These are phyloP conservation scores for Eupithecia subumbrata DNA, from an alignment of 2,888 invertebrate species.

Conservation along the genomic window DNA sequence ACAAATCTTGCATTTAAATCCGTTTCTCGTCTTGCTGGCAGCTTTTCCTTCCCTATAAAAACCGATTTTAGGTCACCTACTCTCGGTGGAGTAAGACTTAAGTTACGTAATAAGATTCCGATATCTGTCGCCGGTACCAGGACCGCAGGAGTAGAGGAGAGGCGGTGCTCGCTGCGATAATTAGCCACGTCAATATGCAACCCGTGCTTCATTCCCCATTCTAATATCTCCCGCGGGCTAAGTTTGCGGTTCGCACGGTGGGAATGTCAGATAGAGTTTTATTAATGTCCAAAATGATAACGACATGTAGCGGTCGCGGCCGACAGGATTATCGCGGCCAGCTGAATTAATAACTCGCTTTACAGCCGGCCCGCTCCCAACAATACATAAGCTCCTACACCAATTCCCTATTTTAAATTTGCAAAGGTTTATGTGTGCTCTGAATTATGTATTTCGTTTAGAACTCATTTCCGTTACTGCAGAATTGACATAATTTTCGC, in stretches of 20 bases:
- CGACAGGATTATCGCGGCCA: constrained; percentile 65
- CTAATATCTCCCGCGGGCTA: constrained; percentile 65
- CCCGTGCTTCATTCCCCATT: constrained; percentile 55
- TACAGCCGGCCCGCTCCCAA: constrained; percentile 54
- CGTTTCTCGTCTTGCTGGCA: constrained; percentile 26
- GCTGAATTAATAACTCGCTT: constrained; percentile 71
- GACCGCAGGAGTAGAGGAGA: constrained; percentile 8
- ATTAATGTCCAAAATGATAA: constrained; percentile 76
- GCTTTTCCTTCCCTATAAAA: constrained; percentile 25
- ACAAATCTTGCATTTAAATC: constrained; percentile 16
- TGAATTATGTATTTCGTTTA: constrained; percentile 53
- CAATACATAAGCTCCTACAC: constrained; percentile 57
- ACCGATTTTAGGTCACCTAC: constrained; percentile 30
- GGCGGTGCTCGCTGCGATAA: constrained; percentile 51
- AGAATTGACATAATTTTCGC: constrained; percentile 38
- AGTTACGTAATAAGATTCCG: constrained; percentile 38
- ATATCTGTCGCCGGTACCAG: constrained; percentile 20
- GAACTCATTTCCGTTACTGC: constrained; percentile 42
- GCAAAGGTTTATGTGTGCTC: constrained; percentile 53
- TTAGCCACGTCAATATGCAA: constrained; percentile 66
- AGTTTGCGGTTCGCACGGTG: constrained; percentile 65
- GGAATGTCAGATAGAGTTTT: constrained; percentile 68
- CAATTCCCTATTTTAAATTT: constrained; percentile 65
- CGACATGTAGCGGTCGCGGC: constrained; percentile 62
- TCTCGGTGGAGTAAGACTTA: constrained; percentile 30